Evolutionary conservation across 2,113 vertebrate species (phyloP), one percentile per base, ranked within the genome.

Genomic region (Synodontis membranacea): DNA sequence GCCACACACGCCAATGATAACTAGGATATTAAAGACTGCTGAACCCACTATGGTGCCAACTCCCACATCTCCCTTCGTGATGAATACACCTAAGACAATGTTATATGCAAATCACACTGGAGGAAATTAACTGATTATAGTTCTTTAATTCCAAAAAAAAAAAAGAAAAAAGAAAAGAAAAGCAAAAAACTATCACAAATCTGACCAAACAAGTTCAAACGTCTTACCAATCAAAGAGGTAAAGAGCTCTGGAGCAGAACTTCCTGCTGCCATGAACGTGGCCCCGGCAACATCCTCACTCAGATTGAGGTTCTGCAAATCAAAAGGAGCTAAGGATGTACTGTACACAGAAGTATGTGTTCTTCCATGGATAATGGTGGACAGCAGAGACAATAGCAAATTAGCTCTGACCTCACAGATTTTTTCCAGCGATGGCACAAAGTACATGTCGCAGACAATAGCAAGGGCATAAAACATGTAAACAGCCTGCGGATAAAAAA

Each of bases 221-320:
- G 64, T 94, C 94, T 93, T 82, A 96, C 95, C 95, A 91, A 96
- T 96, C 90, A 96, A 84, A 84, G 95, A 96, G 58, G 95, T 96
- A 89, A 96, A 96, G 28, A 96, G 95, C 91, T 96, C 95, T 0
- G 95, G 95, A 83, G 95, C 95, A 1, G 95, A 96, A 92, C 95
- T 95, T 52, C 95, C 95, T 34, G 95, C 95, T 78, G 95, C 95
- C 95, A 96, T 96, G 88, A 96, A 96, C 54, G 95, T 96, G 87
- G 95, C 95, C 50, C 95, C 95, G 0, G 95, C 95, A 87, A 96
- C 95, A 93, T 96, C 95, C 88, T 96, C 93, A 91, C 95, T 96
- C 84, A 96, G 93, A 50, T 95, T 91, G n/a, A 96, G 92, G 87
- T 95, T 95, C 95, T 96, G 80, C 39, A 87, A 75, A 19, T 12